phyloP scores from a whole-genome alignment of 2,888 invertebrate species.

The Candidula unifasciata region DNA sequence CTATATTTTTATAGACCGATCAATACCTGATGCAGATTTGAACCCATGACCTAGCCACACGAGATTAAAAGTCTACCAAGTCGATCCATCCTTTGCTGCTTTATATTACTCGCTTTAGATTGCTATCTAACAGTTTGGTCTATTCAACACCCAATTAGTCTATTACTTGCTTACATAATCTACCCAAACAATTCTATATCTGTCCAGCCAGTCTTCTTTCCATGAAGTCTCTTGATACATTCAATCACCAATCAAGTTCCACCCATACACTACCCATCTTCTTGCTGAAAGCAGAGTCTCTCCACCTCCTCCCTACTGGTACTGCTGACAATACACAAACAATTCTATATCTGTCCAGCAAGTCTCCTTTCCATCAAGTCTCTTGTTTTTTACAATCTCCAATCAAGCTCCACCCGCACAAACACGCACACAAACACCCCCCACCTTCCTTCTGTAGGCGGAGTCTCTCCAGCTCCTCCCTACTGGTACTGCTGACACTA shows the following conservation, averaged over 20 bases:
- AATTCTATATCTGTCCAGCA: neutral
- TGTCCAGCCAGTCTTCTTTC: too few relatives aligned
- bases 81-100: too few relatives aligned
- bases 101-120: too few relatives aligned
- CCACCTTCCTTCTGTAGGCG: constrained; percentile 66
- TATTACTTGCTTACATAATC: too few relatives aligned
- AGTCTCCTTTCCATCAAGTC: neutral
- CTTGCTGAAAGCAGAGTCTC: constrained; percentile 61
- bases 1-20: too few relatives aligned
- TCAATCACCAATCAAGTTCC: neutral
- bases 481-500: constrained; percentile 57
- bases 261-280: constrained; percentile 59
- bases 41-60: too few relatives aligned
- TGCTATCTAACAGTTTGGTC: too few relatives aligned
- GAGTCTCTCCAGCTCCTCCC: constrained; percentile 67
- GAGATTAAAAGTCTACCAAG: too few relatives aligned
- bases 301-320: constrained; percentile 67
- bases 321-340: constrained; percentile 57
- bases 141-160: too few relatives aligned
- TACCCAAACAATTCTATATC: too few relatives aligned
- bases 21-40: too few relatives aligned
- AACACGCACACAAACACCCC: neutral
- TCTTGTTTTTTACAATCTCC: neutral
- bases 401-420: neutral
- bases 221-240: too few relatives aligned